Percentiles rank a stretch among this genome's conserved stretches.
These are phyloP conservation scores for Philonicus albiceps DNA, from an alignment of 2,888 invertebrate genomes.

Conservation along the genomic window DNA sequence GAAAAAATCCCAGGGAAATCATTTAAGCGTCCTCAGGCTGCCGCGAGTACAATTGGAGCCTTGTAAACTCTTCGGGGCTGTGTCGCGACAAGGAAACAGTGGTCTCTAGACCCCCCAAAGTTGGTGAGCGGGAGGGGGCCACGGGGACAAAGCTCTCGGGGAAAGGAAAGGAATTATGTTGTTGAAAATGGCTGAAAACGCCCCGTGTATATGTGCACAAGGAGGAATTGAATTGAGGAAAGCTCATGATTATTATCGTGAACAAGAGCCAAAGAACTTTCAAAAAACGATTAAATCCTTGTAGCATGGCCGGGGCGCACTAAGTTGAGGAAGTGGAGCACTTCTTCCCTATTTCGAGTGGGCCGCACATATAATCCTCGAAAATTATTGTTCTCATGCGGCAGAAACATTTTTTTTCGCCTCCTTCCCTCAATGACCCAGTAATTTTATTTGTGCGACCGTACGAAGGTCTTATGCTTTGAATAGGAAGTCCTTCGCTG, in stretches of 20 bases:
- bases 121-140: no score
- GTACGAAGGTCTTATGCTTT: neutral
- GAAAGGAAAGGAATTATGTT: conserved; percentile 37
- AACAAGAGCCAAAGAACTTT: conserved; percentile 28
- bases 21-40: neutral
- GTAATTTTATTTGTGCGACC: conserved; percentile 26
- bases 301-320: neutral
- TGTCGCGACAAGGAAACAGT: neutral
- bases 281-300: conserved; percentile 35
- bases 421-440: conserved; percentile 17
- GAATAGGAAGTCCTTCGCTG: neutral
- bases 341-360: conserved; percentile 28
- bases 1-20: conserved; percentile 15
- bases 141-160: neutral
- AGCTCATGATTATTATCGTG: conserved; percentile 35
- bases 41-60: conserved; percentile 14
- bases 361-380: conserved; percentile 6
- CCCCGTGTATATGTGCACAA: neutral
- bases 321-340: conserved; percentile 15
- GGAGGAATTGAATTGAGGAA: conserved; percentile 28
- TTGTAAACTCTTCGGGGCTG: neutral
- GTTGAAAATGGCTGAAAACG: conserved; percentile 12
- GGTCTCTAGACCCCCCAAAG: neutral
- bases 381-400: conserved; percentile 27
- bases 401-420: neutral